phyloP scores from a whole-genome alignment of 1,140 invertebrate species.

The Drosophila bipectinata region DNA sequence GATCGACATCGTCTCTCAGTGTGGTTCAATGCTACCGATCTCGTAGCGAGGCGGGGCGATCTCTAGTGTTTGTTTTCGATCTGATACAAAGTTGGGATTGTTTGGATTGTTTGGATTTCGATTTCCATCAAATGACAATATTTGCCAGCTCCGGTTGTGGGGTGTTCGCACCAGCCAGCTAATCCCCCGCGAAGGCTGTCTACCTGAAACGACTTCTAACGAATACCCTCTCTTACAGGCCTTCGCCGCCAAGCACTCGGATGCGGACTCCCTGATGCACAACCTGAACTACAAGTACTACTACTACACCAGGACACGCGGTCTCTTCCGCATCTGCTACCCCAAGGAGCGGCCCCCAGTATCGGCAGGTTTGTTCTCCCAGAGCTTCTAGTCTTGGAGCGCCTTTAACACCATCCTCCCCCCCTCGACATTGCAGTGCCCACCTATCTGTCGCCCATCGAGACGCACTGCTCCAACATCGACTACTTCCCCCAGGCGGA shows the following conservation, averaged over 20 bases:
- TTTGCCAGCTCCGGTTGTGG: background rate
- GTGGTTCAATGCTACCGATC: conserved; percentile 21
- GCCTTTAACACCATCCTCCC: background rate
- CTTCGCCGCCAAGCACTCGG: conserved; percentile 88
- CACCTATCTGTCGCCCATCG: conserved; percentile 95
- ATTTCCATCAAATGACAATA: too few relatives aligned
- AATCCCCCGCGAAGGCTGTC: background rate
- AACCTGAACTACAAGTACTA: conserved; percentile 92
- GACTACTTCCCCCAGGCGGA: conserved; percentile 90
- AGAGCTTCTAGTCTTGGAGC: background rate
- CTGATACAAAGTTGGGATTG: background rate
- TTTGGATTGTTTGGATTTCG: background rate
- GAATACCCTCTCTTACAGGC: conserved; percentile 86
- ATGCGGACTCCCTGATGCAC: conserved; percentile 89
- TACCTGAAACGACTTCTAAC: background rate
- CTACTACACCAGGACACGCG: conserved; percentile 94
- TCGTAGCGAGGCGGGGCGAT: background rate
- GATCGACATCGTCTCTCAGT: conserved; percentile 31
- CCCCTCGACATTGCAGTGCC: conserved; percentile 88
- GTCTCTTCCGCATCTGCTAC: conserved; percentile 95
- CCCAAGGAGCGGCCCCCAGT: conserved; percentile 92
- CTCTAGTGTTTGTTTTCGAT: conserved; percentile 26
- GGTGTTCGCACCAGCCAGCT: background rate
- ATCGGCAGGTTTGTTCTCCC: conserved; percentile 87
- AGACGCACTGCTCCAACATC: conserved; percentile 97